Evolutionary conservation across 92 coral and sea anemone genomes (phyloP).

Genomic region (Palythoa caribaeorum): DNA sequence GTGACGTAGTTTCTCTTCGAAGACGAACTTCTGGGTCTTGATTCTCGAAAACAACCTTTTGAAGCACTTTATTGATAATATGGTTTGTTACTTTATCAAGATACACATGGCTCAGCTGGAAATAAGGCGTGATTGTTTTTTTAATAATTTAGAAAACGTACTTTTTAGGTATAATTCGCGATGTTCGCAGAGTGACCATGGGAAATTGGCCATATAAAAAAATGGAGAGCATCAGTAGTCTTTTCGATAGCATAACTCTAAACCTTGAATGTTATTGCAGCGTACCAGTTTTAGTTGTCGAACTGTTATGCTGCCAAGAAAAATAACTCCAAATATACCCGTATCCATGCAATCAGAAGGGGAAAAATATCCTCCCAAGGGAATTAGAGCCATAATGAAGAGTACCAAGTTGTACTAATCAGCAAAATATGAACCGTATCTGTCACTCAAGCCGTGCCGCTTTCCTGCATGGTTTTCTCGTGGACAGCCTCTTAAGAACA

Average conservation of each 20-base stretch:
- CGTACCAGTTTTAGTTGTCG: neutral
- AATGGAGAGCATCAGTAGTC: neutral
- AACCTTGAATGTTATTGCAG: conserved; percentile 2
- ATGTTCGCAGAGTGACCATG: conserved; percentile 3
- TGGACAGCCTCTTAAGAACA: too few relatives aligned
- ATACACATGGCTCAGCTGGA: conserved; percentile 7
- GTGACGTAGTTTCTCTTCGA: conserved; percentile 30
- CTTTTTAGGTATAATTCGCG: neutral
- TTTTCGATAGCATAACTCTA: neutral
- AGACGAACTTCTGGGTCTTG: too few relatives aligned
- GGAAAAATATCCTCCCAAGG: neutral
- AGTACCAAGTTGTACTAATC: too few relatives aligned
- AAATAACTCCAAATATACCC: conserved; percentile 13
- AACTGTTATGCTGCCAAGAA: conserved; percentile 19
- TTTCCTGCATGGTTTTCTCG: too few relatives aligned
- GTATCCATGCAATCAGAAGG: neutral
- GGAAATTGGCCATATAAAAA: neutral
- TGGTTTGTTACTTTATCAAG: conserved; percentile 6
- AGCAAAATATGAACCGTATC: too few relatives aligned
- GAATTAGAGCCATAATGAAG: neutral
- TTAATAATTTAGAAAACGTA: neutral
- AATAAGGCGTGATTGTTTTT: conserved; percentile 2
- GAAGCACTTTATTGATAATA: neutral
- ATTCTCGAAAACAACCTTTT: neutral
- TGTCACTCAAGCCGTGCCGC: too few relatives aligned